Conservation (phyloP, 23 tunicate species). For the Aplidium turbinatum region DNA sequence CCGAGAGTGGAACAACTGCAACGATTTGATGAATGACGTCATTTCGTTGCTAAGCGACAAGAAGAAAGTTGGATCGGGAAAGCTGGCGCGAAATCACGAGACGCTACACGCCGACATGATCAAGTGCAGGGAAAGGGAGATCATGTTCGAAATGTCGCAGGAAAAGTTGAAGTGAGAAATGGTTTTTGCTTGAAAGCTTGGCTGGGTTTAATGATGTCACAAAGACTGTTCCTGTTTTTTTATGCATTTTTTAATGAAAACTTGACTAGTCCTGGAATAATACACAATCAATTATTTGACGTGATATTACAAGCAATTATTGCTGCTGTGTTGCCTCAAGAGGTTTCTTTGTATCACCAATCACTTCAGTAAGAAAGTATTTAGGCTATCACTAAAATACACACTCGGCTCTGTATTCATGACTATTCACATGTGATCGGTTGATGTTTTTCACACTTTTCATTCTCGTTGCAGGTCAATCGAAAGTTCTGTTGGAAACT, state of each 20-base stretch:
- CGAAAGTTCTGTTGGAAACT: constrained; percentile 14
- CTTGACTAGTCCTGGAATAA: no score
- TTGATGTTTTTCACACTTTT: no score
- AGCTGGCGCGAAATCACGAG: constrained; percentile 19
- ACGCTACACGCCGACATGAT: constrained; percentile 67
- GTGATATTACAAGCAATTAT: background rate
- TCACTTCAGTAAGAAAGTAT: no score
- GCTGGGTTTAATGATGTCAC: no score
- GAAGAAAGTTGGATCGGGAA: constrained; percentile 2
- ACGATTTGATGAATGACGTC: constrained; percentile 45
- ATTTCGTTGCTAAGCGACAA: constrained; percentile 48
- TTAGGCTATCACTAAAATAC: no score
- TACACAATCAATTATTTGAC: no score
- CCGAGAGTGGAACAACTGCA: constrained; percentile 47
- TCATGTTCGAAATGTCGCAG: constrained; percentile 69
- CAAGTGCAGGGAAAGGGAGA: constrained; percentile 59
- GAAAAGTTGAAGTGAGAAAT: constrained; percentile 40
- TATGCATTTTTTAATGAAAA: no score
- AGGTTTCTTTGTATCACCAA: no score
- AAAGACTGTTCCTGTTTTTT: no score
- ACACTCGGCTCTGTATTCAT: no score
- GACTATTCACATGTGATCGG: no score
- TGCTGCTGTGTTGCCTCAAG: background rate
- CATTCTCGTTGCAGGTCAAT: constrained; percentile 16
- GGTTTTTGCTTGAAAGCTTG: background rate